Percentiles rank a stretch among this genome's conserved stretches.
These are phyloP conservation scores for Automeris io DNA, from an alignment of 2,888 invertebrate species.

Conservation along the genomic window DNA sequence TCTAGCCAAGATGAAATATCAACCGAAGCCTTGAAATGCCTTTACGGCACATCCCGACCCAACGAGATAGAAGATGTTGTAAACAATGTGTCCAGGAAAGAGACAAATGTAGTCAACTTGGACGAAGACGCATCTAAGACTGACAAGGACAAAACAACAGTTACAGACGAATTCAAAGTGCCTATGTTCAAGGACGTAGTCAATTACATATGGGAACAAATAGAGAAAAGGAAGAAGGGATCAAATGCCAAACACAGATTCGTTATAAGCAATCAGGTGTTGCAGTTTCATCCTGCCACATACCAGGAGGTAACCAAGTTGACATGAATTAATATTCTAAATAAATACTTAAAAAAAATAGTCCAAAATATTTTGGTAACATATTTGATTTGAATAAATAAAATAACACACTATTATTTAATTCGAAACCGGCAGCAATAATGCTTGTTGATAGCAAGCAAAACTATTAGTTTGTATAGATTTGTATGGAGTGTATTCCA, in stretches of 20 bases:
- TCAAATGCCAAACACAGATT: constrained; percentile 76
- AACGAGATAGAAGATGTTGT: constrained; percentile 68
- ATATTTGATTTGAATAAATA: background rate
- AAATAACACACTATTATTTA: too few species aligned
- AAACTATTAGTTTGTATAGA: too few species aligned
- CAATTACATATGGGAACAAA: constrained; percentile 82
- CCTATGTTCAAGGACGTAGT: constrained; percentile 86
- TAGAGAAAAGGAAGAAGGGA: constrained; percentile 77
- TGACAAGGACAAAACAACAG: constrained; percentile 44
- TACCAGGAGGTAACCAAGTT: constrained; percentile 82
- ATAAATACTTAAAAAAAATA: background rate
- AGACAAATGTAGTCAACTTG: constrained; percentile 40
- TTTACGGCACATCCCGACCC: constrained; percentile 82
- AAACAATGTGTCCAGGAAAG: constrained; percentile 61
- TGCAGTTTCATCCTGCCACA: constrained; percentile 83
- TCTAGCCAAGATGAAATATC: constrained; percentile 85
- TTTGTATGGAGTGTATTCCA: too few species aligned
- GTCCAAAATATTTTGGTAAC: background rate
- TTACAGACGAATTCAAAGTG: constrained; percentile 58
- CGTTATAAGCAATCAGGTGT: constrained; percentile 79
- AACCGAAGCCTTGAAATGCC: constrained; percentile 82
- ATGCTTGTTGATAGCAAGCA: too few species aligned
- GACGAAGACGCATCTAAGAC: constrained; percentile 60
- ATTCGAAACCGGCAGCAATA: too few species aligned
- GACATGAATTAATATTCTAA: background rate